Evolutionary conservation across 1,140 invertebrate species (phyloP).

Genomic region (Halesus radiatus): DNA sequence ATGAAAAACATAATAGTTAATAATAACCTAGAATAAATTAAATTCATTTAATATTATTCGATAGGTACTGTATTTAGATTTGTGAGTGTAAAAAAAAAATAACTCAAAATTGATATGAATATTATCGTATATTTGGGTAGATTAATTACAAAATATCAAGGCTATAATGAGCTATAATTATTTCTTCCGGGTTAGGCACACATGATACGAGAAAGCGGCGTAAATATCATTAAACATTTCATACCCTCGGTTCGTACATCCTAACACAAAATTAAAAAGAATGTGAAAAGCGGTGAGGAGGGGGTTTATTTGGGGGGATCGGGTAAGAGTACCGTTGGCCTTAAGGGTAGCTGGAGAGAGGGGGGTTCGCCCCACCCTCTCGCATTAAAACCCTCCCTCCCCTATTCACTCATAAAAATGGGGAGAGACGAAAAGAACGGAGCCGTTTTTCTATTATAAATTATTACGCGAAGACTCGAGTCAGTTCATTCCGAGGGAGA

Average conservation of each 20-base stretch:
- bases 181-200: not conserved
- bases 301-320: not conserved
- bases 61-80: too few relatives aligned
- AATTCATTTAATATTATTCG: too few relatives aligned
- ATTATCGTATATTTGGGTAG: too few relatives aligned
- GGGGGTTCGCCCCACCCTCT: not conserved
- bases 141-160: too few relatives aligned
- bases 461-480: slow-evolving; percentile 49
- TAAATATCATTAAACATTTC: not conserved
- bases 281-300: not conserved
- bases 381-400: slow-evolving; percentile 27
- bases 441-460: slow-evolving; percentile 56
- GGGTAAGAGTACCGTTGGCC: not conserved
- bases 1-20: too few relatives aligned
- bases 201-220: not conserved
- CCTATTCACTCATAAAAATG: slow-evolving; percentile 47
- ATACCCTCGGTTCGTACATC: not conserved
- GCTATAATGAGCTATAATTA: too few relatives aligned
- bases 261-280: slow-evolving; percentile 8
- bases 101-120: too few relatives aligned
- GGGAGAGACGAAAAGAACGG: slow-evolving; percentile 17
- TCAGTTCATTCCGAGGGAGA: slow-evolving; percentile 37
- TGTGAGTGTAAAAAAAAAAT: too few relatives aligned
- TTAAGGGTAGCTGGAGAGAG: not conserved
- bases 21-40: too few relatives aligned